Evolutionary conservation across 2,888 invertebrate species (phyloP).

Genomic region (Drosophila mimica): DNA sequence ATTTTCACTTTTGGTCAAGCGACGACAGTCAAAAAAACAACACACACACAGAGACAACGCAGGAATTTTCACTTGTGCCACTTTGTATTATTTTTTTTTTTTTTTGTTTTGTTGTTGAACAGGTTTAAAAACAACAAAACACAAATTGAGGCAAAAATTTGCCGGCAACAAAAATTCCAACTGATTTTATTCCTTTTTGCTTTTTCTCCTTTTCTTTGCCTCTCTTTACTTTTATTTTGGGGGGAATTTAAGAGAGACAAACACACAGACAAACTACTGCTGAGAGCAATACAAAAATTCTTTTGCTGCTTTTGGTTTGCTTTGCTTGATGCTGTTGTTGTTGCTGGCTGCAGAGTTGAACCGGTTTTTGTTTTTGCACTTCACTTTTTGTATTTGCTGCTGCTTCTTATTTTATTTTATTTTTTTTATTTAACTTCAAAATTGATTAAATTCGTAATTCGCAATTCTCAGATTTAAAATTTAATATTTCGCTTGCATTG

Average conservation of each 20-base stretch:
- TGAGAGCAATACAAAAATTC: constrained; percentile 65
- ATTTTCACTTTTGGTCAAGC: constrained; percentile 75
- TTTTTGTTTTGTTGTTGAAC: constrained; percentile 49
- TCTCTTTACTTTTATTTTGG: constrained; percentile 30
- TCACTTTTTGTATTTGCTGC: constrained; percentile 67
- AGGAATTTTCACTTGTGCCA: constrained; percentile 81
- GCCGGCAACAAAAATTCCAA: constrained; percentile 56
- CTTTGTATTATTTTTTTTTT: constrained; percentile 69
- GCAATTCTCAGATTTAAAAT: constrained; percentile 10
- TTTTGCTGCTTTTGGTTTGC: constrained; percentile 53
- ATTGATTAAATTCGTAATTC: constrained; percentile 33
- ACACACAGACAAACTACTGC: constrained; percentile 26
- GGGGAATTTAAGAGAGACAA: constrained; percentile 14
- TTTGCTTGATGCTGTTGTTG: constrained; percentile 44
- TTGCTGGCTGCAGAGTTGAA: constrained; percentile 69
- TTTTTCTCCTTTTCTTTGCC: constrained; percentile 35
- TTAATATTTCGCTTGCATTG: constrained; percentile 25
- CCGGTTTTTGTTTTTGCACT: constrained; percentile 81
- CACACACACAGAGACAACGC: constrained; percentile 49
- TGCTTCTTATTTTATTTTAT: constrained; percentile 9
- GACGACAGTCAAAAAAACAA: constrained; percentile 67
- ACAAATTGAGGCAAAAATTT: constrained; percentile 36
- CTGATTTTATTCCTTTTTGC: constrained; percentile 64
- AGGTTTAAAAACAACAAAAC: constrained; percentile 60
- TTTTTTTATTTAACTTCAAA: constrained; percentile 35